Conservation (phyloP, 2,797 vertebrate genomes). For the Ibycter americanus region DNA sequence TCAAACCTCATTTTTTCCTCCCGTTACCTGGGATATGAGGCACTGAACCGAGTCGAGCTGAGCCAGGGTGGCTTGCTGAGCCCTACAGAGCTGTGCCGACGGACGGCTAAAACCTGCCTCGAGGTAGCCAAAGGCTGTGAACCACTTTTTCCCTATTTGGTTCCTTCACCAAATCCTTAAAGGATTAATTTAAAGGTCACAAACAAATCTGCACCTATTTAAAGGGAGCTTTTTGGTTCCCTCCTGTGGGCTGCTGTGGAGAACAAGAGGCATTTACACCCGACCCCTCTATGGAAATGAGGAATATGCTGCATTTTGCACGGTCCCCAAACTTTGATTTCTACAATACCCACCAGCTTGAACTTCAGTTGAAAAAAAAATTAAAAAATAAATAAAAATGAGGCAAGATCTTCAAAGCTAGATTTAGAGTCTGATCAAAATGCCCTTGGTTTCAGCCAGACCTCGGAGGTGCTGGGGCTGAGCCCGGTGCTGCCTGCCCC, state of each 20-base stretch:
- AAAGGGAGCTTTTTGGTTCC: background rate
- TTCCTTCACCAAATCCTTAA: background rate
- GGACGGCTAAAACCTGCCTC: background rate
- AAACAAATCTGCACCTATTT: background rate
- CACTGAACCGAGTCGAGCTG: background rate
- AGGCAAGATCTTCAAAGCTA: background rate
- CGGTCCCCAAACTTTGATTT: background rate
- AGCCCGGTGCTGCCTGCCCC: no score
- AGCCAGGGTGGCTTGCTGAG: background rate
- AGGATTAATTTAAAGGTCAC: background rate
- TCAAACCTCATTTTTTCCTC: background rate
- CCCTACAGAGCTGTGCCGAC: accelerated
- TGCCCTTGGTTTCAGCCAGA: no score
- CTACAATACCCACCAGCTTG: background rate
- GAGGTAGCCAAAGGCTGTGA: background rate
- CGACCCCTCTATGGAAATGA: background rate
- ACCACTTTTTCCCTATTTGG: background rate
- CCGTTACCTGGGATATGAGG: background rate
- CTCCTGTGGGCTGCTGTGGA: background rate
- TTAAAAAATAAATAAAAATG: accelerated
- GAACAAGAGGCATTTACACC: background rate
- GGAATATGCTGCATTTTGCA: accelerated
- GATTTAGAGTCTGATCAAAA: no score
- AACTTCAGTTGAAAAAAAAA: accelerated
- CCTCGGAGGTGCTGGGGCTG: no score